These are phyloP conservation scores for Drosophila nigricruria DNA, from an alignment of 2,888 invertebrate genomes.

Conservation along the genomic window DNA sequence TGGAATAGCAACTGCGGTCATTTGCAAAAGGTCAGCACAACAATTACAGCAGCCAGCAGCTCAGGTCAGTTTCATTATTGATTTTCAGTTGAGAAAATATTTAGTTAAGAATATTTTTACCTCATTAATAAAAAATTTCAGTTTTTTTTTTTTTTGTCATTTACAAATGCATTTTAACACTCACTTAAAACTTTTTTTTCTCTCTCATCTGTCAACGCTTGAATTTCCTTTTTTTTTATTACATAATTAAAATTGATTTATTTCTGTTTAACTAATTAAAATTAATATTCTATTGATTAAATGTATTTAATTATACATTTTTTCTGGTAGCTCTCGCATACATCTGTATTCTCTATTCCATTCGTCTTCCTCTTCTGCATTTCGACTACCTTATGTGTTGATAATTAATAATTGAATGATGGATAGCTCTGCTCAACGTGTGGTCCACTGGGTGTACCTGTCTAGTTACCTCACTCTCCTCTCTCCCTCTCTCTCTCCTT, in stretches of 20 bases:
- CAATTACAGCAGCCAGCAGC: constrained; percentile 25
- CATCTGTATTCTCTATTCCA: background rate
- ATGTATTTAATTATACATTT: constrained; percentile 40
- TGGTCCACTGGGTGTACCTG: constrained; percentile 31
- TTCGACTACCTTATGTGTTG: constrained; percentile 18
- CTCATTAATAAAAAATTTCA: constrained; percentile 21
- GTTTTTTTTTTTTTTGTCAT: constrained; percentile 26
- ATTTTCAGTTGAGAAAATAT: constrained; percentile 38
- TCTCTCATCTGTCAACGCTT: constrained; percentile 20
- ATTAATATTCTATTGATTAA: constrained; percentile 49
- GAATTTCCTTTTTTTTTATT: constrained; percentile 2
- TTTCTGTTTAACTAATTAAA: constrained; percentile 43
- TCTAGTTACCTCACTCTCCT: background rate
- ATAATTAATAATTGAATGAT: constrained; percentile 55
- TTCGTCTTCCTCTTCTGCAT: background rate
- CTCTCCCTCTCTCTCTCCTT: no score
- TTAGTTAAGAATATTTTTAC: constrained; percentile 26
- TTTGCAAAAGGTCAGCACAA: constrained; percentile 62
- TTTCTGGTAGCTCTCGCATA: constrained; percentile 30
- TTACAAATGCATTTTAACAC: constrained; percentile 39
- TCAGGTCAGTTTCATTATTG: constrained; percentile 46
- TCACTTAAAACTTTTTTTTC: background rate
- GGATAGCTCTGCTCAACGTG: constrained; percentile 53
- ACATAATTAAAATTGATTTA: constrained; percentile 40
- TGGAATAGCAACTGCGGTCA: constrained; percentile 58